These are phyloP conservation scores for Gryon sp. DNA, from an alignment of 1,140 invertebrate species.

Conservation along the genomic window DNA sequence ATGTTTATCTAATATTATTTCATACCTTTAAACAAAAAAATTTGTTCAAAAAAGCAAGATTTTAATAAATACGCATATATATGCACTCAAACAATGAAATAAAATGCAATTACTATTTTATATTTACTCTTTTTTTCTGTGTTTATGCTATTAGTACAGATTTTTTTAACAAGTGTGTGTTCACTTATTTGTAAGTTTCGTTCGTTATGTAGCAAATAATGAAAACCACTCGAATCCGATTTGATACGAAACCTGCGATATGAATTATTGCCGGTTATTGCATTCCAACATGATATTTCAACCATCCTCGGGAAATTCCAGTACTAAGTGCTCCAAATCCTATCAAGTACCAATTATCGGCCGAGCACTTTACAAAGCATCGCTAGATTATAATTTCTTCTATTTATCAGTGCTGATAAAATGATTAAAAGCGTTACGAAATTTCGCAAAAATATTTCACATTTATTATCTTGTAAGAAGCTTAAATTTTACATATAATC, in stretches of 20 bases:
- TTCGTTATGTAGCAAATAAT: constrained; percentile 39
- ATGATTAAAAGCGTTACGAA: constrained; percentile 41
- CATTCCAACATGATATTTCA: constrained; percentile 47
- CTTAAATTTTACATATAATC: no score
- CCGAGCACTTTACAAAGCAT: constrained; percentile 62
- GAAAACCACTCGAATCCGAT: constrained; percentile 51
- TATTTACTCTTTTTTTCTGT: background rate
- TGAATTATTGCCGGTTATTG: constrained; percentile 63
- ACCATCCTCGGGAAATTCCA: constrained; percentile 60
- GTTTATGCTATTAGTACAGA: constrained; percentile 5
- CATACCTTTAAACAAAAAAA: no score
- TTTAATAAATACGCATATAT: no score
- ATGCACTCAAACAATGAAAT: no score
- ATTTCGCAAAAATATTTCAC: no score
- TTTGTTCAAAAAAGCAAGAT: no score
- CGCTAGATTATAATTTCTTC: constrained; percentile 65
- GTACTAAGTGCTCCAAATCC: constrained; percentile 63
- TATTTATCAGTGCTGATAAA: constrained; percentile 55
- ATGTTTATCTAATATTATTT: no score
- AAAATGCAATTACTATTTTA: no score
- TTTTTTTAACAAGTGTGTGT: background rate
- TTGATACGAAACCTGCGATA: constrained; percentile 48
- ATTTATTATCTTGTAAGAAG: no score
- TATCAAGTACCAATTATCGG: constrained; percentile 73
- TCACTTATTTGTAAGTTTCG: constrained; percentile 19